Percentiles rank a stretch among this genome's conserved stretches.
These are phyloP conservation scores for Catharus ustulatus DNA, from an alignment of 2,797 vertebrate species.

Conservation along the genomic window DNA sequence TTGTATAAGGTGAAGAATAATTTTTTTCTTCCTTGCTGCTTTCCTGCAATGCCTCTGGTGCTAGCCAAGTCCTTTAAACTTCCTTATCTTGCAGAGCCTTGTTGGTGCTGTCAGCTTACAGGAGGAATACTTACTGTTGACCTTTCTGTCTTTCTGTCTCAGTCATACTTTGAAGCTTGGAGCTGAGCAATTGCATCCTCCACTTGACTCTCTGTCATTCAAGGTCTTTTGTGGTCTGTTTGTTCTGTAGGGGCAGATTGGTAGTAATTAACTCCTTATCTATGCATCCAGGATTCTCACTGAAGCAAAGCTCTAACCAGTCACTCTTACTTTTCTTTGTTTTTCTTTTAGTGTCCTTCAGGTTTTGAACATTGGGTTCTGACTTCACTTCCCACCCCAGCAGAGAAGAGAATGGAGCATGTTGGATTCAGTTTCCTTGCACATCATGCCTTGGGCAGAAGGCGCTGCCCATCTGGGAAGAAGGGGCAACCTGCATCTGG, in stretches of 20 bases:
- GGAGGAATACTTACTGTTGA: neutral
- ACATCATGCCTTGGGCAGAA: conserved; percentile 40
- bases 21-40: neutral
- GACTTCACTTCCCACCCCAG: conserved; percentile 65
- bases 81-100: neutral
- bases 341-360: conserved; percentile 65
- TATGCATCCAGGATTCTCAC: neutral
- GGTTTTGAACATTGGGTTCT: conserved; percentile 67
- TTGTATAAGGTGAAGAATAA: neutral
- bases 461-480: conserved; percentile 36
- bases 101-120: neutral
- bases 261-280: neutral
- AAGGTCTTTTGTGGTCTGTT: neutral
- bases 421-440: conserved; percentile 54
- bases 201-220: neutral
- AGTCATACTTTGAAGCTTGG: neutral
- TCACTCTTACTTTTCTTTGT: conserved; percentile 29
- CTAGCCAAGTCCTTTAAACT: neutral
- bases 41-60: neutral
- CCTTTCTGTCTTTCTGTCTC: neutral
- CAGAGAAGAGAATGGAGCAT: conserved; percentile 61
- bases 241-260: neutral
- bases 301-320: conserved; percentile 23
- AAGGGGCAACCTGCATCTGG: conserved; percentile 30
- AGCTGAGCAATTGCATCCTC: neutral